phyloP scores from a whole-genome alignment of 2,888 invertebrate genomes.

The Synanthedon vespiformis region DNA sequence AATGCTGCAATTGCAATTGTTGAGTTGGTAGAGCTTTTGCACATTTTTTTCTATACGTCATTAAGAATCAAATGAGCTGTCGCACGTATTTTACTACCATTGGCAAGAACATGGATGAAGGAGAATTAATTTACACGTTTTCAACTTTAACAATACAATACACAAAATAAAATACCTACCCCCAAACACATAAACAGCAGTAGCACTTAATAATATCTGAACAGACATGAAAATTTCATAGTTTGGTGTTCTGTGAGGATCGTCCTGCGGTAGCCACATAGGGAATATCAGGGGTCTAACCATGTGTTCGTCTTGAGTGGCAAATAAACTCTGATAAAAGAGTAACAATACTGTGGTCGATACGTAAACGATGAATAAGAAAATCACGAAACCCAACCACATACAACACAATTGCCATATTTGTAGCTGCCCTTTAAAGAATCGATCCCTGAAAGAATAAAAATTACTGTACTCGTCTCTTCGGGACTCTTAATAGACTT shows the following conservation, averaged over 20 bases:
- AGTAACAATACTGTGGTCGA: constrained; percentile 20
- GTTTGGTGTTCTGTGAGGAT: constrained; percentile 39
- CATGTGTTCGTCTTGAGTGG: constrained; percentile 27
- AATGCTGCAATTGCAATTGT: no score
- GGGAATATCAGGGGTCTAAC: constrained; percentile 38
- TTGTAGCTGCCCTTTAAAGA: constrained; percentile 33
- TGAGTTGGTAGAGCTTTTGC: no score
- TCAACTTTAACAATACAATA: no score
- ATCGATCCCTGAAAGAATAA: constrained; percentile 27
- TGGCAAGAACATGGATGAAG: no score
- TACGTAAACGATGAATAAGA: constrained; percentile 16
- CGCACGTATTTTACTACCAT: no score
- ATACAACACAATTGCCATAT: constrained; percentile 35
- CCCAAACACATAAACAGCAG: no score
- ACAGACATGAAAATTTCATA: constrained; percentile 37
- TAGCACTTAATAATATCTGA: constrained; percentile 10
- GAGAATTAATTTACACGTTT: no score
- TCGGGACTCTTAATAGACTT: neutral
- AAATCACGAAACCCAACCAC: constrained; percentile 23
- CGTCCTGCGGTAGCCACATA: constrained; percentile 41
- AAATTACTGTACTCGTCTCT: neutral
- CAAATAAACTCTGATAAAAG: constrained; percentile 29
- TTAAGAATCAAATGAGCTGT: no score
- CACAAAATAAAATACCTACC: no score
- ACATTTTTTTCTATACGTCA: no score